Base-by-base conservation (phyloP, 2,797 vertebrate genomes). In the Trachurus trachurus region DNA sequence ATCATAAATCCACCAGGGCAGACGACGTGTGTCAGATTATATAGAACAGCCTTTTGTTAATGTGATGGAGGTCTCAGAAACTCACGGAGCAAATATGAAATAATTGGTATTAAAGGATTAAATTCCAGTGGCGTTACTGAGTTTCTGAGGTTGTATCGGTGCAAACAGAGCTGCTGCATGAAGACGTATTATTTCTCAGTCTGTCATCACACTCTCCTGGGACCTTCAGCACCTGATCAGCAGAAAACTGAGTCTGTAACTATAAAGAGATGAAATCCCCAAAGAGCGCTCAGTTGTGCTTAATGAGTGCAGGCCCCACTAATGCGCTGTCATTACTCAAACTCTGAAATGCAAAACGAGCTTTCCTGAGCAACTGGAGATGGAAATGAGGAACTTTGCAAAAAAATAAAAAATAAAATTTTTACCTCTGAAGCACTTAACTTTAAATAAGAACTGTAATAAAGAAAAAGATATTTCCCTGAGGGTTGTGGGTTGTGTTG, bases 321-420 rank as follows among this genome's bases (percentile, higher is more conserved):
- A 71, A 78, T 71, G 44, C 34, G 13, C 16, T 7, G 2, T 63
- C 70, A 58, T 79, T 11, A 60, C 53, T 83, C 64, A 74, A 11
- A 42, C 34, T 56, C 42, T 26, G 37, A 66, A 45, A 6, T 26
- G 34, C 2, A 45, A 52, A 79, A 50, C 19, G 8, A 71, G 75
- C 16, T 59, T 66, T 47, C 67, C 40, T 12, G 22, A 40, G 66
- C 4, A 6, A 10, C 59, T 70, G 50, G 34, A 64, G 42, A 63
- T 56, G 10, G 11, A 42, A 13, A 42, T 42, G 40, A 47, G 15
- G 5, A 17, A 47, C 21, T 61, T 49, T 19, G 9, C 44, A 62
- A 58, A 45, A 12, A 16, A 8, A 71, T 9, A 15, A 9, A 9
- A 49, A 13, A 52, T 42, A 21, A 12, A 26, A 26, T 26, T n/a